Conservation (phyloP, 2,113 vertebrate genomes). For the Gymnocephalus cernua region DNA sequence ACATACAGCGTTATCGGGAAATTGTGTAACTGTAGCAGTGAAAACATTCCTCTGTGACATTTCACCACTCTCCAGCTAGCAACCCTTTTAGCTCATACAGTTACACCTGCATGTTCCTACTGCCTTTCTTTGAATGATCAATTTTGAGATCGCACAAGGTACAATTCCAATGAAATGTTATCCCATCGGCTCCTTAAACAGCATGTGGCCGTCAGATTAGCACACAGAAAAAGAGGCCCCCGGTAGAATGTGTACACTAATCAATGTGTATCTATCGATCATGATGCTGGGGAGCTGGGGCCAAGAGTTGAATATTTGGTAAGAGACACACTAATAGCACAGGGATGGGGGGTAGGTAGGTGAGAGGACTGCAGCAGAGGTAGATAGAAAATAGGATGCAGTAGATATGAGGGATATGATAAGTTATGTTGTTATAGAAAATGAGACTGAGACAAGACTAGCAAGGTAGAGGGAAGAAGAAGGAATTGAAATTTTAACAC, state of each 20-base stretch:
- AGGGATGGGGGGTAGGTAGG: background rate
- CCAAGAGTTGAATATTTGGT: background rate
- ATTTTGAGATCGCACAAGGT: too few species aligned
- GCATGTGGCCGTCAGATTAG: too few species aligned
- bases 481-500: background rate
- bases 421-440: background rate
- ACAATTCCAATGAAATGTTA: too few species aligned
- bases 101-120: background rate
- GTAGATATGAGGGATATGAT: background rate
- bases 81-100: background rate
- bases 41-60: background rate
- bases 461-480: background rate
- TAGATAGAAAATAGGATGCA: background rate
- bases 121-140: background rate
- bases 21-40: background rate
- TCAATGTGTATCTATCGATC: background rate
- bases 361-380: background rate
- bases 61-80: background rate
- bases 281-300: background rate
- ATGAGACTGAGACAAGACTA: background rate
- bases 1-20: background rate
- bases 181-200: too few species aligned
- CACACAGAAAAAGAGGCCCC: too few species aligned
- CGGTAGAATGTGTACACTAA: too few species aligned
- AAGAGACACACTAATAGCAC: slow-evolving; percentile 3